These are phyloP conservation scores for Ceriagrion tenellum DNA, from an alignment of 2,888 invertebrate species.

Conservation along the genomic window DNA sequence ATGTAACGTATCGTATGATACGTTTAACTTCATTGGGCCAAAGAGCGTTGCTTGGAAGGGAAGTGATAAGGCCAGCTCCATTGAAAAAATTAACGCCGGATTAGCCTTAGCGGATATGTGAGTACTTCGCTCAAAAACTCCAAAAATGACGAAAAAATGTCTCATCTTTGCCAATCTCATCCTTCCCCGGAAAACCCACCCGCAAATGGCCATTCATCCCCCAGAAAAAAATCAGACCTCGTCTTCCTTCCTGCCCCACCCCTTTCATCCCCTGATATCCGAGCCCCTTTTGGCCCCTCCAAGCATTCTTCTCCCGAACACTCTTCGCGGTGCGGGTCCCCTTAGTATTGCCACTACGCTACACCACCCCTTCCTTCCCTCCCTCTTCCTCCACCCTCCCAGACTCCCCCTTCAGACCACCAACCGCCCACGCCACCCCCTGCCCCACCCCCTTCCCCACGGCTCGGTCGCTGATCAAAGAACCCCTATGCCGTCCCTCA, in stretches of 20 bases:
- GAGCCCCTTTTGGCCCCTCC: no score
- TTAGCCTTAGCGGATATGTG: no score
- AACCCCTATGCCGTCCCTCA: conserved; percentile 42
- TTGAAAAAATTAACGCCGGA: no score
- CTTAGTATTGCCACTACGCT: background rate
- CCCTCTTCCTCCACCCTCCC: background rate
- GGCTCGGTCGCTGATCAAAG: conserved; percentile 49
- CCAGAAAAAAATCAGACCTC: background rate
- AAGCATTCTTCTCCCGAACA: no score
- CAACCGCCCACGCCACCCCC: conserved; percentile 11
- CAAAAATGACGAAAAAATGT: no score
- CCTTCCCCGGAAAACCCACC: background rate
- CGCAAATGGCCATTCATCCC: background rate
- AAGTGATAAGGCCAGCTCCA: no score
- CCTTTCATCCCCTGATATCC: background rate
- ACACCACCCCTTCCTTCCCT: background rate
- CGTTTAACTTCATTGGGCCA: no score
- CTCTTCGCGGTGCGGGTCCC: background rate
- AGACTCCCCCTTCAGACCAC: conserved; percentile 38
- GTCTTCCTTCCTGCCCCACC: background rate
- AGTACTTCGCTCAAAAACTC: no score
- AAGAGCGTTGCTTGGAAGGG: no score
- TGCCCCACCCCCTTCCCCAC: background rate
- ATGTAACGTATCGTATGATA: no score
- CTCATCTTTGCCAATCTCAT: background rate